Conservation (phyloP, 1,140 invertebrate genomes). For the Helicoverpa armigera region DNA sequence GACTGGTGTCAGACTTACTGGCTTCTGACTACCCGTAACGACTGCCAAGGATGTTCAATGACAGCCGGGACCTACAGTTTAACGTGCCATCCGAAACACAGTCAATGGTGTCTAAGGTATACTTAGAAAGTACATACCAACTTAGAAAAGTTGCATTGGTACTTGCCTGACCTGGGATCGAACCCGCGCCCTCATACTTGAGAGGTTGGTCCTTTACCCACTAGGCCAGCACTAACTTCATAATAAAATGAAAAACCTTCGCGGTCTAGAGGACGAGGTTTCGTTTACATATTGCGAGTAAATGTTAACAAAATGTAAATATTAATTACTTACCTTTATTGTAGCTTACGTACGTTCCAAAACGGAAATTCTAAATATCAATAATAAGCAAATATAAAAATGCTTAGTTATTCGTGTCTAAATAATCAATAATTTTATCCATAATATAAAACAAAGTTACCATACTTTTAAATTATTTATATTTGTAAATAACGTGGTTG, state of each 20-base stretch:
- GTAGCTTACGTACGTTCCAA: slow-evolving; percentile 44
- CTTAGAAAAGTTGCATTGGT: too few species aligned
- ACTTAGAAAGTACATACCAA: too few species aligned
- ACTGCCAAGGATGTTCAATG: too few species aligned
- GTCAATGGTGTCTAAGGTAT: too few species aligned
- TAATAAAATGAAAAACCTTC: not conserved
- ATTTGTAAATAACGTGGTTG: slow-evolving; percentile 42
- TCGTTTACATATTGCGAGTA: slow-evolving; percentile 5
- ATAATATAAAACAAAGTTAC: slow-evolving; percentile 48
- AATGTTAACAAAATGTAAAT: slow-evolving; percentile 33
- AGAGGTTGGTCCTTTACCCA: too few species aligned
- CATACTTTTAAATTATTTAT: slow-evolving; percentile 47
- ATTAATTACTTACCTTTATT: slow-evolving; percentile 10
- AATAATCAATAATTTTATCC: slow-evolving; percentile 42
- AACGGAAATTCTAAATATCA: slow-evolving; percentile 36
- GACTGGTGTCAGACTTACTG: too few species aligned
- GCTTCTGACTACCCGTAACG: too few species aligned
- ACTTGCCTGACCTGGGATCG: too few species aligned
- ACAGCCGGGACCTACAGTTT: too few species aligned
- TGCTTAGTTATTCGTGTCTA: slow-evolving; percentile 45
- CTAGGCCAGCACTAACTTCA: too few species aligned
- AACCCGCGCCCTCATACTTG: too few species aligned
- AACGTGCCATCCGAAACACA: too few species aligned
- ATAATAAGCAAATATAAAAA: slow-evolving; percentile 38
- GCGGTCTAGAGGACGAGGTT: not conserved